These are phyloP conservation scores for Steatornis caripensis DNA, from an alignment of 2,113 vertebrate species.

Conservation along the genomic window DNA sequence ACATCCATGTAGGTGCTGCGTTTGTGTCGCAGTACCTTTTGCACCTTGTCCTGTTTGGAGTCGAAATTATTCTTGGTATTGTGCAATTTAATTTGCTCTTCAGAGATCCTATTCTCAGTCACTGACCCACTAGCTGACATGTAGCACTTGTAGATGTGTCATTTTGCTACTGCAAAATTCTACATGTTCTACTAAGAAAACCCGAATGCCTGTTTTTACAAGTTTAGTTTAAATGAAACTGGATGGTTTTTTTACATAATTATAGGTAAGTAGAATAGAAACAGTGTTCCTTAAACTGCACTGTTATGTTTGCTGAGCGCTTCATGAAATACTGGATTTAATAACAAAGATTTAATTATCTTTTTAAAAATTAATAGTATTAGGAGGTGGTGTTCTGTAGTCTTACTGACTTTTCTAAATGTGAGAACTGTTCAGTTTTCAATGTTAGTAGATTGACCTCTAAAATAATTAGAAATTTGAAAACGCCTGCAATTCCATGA, in stretches of 20 bases:
- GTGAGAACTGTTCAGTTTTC: not conserved
- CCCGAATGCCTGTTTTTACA: not conserved
- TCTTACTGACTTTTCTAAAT: not conserved
- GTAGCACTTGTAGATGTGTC: not conserved
- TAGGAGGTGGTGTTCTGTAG: not conserved
- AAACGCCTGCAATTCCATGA: not conserved
- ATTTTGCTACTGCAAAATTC: not conserved
- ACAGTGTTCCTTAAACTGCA: not conserved
- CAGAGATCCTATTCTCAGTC: not conserved
- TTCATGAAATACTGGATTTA: not conserved
- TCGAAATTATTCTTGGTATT: not conserved
- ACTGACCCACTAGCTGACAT: not conserved
- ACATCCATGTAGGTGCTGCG: not conserved
- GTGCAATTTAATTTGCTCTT: not conserved
- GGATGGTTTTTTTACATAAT: not conserved
- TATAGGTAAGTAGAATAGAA: not conserved
- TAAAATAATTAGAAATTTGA: not conserved
- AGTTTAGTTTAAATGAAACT: not conserved
- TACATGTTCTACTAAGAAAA: not conserved
- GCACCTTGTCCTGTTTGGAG: not conserved
- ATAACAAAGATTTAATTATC: not conserved
- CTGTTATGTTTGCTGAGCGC: not conserved
- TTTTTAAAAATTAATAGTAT: not conserved
- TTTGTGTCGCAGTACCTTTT: not conserved
- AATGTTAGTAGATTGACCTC: not conserved